Evolutionary conservation across 1,140 invertebrate genomes (phyloP).

Genomic region (Rhagoletis pomonella): DNA sequence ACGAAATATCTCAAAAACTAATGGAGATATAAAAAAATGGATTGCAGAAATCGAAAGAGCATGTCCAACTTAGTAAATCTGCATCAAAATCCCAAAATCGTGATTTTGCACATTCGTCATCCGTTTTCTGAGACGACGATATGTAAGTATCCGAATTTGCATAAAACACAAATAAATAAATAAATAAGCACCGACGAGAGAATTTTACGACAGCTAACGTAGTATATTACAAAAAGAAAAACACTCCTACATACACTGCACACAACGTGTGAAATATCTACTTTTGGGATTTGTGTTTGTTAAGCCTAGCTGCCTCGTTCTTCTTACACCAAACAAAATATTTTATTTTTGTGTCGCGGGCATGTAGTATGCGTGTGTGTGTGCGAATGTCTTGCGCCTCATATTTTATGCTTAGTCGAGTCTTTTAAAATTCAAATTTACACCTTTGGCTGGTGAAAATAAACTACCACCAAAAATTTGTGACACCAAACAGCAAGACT

Average conservation of each 20-base stretch:
- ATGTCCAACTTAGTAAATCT: no score
- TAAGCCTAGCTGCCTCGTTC: background rate
- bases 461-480: background rate
- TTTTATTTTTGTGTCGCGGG: background rate
- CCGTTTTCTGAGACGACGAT: no score
- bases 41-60: no score
- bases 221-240: no score
- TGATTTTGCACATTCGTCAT: background rate
- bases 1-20: no score
- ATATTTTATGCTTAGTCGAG: constrained; percentile 63
- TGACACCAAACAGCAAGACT: background rate
- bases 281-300: background rate
- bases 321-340: no score
- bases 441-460: constrained; percentile 20
- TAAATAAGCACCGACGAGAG: constrained; percentile 3
- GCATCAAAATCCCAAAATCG: background rate
- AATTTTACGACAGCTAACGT: background rate
- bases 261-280: background rate
- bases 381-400: constrained; percentile 13
- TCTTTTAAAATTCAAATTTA: constrained; percentile 53
- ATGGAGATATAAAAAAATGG: no score
- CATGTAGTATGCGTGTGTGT: no score
- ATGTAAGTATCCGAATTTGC: background rate
- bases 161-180: constrained; percentile 16
- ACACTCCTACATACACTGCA: no score